Evolutionary conservation across 2,797 vertebrate genomes (phyloP), one percentile per base, ranked within the genome.

Genomic region (Muscicapa striata): DNA sequence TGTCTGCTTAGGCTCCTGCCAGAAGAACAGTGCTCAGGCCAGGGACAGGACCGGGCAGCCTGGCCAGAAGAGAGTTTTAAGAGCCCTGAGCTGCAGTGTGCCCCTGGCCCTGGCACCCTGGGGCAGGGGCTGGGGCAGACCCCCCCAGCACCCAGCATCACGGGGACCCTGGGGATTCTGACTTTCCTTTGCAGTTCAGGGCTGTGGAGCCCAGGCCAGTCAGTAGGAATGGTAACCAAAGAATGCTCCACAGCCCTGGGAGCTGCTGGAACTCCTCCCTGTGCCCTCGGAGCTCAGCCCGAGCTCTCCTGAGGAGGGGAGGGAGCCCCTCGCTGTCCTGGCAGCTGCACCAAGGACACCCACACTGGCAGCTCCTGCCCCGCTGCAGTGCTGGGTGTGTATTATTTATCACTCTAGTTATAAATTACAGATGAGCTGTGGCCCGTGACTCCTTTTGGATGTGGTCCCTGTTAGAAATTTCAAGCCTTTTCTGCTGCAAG

Each of bases 381-480:
- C 36, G 85, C 62, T 90, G 81, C 89, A 67, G 6, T 2, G 55
- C 48, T 48, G 40, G 30, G 4, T 81, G 34, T 89, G 32, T 91
- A 90, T 96, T 94, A 96, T 95, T 97, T 94, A 95, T 77, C 57
- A 67, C 58, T 74, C 51, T 62, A 66, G 74, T 67, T 94, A 89
- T 90, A 93, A 96, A 88, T 96, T 90, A 97, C 90, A 97, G 83
- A 95, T 76, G 94, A 96, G 83, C 13, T 24, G 90, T 75, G 88
- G 88, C 62, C 81, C 86, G 20, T 79, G 62, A 94, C 66, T 82
- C 55, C 80, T 94, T 79, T 83, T 87, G 69, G 91, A 94, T 69
- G 24, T 73, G 57, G n/a, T 93, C 58, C 68, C 84, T 80, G 73
- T 80, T 89, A 93, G 87, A 32, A 86, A 84, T 93, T 95, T 94